Evolutionary conservation across 2,113 vertebrate genomes (phyloP), one percentile per base, ranked within the genome.

Genomic region (Corydoras maculifer): DNA sequence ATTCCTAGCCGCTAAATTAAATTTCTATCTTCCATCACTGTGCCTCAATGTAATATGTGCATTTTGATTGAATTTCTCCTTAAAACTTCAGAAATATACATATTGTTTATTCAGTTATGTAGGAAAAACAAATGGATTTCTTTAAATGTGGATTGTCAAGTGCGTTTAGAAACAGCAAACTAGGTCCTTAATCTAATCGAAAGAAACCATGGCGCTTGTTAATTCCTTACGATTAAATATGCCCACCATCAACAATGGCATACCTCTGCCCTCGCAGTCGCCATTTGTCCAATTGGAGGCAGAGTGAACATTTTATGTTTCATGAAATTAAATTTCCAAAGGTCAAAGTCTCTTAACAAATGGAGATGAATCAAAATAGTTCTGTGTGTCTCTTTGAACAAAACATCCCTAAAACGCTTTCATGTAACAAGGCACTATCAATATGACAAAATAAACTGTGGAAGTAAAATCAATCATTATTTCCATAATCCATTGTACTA

Each of bases 1-100:
- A 98, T 98, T 95, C 91, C 90, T 93, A 91, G 90, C 93, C 94
- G 93, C 92, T 92, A 97, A 95, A 98, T 98, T 92, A 93, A 97
- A 98, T 99, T 93, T 92, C 88, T 93, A 92, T 94, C 94, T 93
- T 91, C 92, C 89, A 91, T 86, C 83, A 82, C 84, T 89, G 92
- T 84, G 88, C 87, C 87, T 85, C 93, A 88, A 94, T 93, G 93
- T 90, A 93, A 95, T 95, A 94, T 93, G 92, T 97, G 94, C 81
- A 91, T 94, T 91, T 91, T 97, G 94, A 99, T 99, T 94, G 86
- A 92, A 99, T 99, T 98, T 95, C 77, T 86, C 86, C 75, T 84
- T 78, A 89, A 90, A 94, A 93, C 95, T 93, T 93, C 93, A 92
- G 93, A 86, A 92, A 99, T 98, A 97, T 99, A 98, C 96, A 98